Evolutionary conservation across 2,113 vertebrate genomes (phyloP).

Genomic region (Eleginops maclovinus): DNA sequence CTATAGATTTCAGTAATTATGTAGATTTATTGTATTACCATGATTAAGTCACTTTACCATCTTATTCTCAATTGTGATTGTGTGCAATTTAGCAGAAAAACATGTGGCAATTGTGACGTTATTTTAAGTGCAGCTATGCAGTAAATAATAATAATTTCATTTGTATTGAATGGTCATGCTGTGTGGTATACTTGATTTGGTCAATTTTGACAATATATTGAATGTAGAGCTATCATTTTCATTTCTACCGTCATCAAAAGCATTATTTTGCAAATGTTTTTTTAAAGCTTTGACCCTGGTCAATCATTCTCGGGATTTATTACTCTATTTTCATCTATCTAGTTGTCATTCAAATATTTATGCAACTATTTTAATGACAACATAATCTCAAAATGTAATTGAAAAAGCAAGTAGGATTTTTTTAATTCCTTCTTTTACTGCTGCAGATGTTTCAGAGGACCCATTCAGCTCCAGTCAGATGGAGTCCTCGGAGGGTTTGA

Average conservation of each 20-base stretch:
- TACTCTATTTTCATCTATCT: too few species aligned
- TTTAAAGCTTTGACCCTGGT: neutral
- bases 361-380: too few species aligned
- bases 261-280: neutral
- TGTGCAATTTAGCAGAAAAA: neutral
- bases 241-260: neutral
- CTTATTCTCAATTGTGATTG: constrained; percentile 1
- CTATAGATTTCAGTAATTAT: neutral
- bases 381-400: neutral
- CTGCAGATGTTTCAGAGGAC: constrained; percentile 72
- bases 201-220: neutral
- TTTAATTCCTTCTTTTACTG: neutral
- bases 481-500: constrained; percentile 63
- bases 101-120: neutral
- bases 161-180: neutral
- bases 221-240: neutral
- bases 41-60: neutral
- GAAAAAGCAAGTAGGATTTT: neutral
- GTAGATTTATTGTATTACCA: neutral
- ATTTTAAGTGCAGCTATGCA: neutral
- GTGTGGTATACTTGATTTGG: neutral
- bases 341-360: too few species aligned
- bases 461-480: constrained; percentile 71
- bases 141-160: neutral
- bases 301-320: neutral